Conservation (phyloP, 2,888 invertebrate species). For the Ennomos quercinarius region DNA sequence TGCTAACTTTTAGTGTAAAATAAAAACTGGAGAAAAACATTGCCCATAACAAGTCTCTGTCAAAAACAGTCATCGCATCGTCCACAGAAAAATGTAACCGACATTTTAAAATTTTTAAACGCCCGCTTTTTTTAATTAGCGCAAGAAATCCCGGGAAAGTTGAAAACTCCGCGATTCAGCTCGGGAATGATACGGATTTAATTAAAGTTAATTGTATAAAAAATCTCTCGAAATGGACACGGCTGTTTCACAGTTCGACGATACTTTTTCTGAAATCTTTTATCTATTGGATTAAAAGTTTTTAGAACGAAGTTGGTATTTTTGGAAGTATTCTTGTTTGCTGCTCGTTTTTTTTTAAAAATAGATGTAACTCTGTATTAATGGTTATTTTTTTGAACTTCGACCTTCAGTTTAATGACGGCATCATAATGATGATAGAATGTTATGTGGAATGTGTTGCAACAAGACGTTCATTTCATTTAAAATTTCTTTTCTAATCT, state of each 20-base stretch:
- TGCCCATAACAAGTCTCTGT: constrained; percentile 9
- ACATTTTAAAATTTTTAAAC: constrained; percentile 45
- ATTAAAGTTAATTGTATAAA: constrained; percentile 57
- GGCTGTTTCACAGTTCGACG: constrained; percentile 28
- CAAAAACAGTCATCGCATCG: constrained; percentile 21
- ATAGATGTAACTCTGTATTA: too few species aligned
- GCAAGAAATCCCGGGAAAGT: constrained; percentile 47
- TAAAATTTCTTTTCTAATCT: too few species aligned
- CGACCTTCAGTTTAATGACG: too few species aligned
- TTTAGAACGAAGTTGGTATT: constrained; percentile 6
- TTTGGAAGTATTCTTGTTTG: neutral
- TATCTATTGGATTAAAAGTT: constrained; percentile 20
- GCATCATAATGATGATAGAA: too few species aligned
- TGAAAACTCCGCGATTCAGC: constrained; percentile 42
- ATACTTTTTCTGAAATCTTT: constrained; percentile 24
- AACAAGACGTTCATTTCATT: too few species aligned
- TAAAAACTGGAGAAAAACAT: constrained; percentile 7
- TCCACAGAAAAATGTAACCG: constrained; percentile 38
- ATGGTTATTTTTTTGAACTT: too few species aligned
- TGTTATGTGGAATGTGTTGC: too few species aligned
- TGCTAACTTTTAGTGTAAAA: neutral
- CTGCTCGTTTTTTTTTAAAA: neutral
- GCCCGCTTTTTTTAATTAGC: constrained; percentile 54
- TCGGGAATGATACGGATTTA: constrained; percentile 61
- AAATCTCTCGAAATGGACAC: constrained; percentile 48